These are phyloP conservation scores for Agriotes lineatus DNA, from an alignment of 2,888 invertebrate species.

Conservation along the genomic window DNA sequence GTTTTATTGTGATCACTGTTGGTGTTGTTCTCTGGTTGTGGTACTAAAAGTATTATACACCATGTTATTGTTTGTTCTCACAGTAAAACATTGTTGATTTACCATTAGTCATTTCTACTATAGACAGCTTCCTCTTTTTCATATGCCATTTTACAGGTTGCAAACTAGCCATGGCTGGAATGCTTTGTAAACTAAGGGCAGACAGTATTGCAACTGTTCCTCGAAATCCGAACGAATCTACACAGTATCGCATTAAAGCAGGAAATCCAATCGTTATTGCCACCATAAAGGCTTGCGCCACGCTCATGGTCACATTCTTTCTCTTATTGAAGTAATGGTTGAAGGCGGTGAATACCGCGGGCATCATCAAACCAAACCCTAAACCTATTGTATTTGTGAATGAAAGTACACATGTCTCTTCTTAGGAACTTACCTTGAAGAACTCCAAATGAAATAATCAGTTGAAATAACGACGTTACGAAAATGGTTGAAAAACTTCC, in stretches of 20 bases:
- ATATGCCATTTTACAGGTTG: conserved; percentile 83
- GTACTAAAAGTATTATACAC: too few species aligned
- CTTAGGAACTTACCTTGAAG: conserved; percentile 68
- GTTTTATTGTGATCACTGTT: not conserved
- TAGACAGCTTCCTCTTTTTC: conserved; percentile 62
- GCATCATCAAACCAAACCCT: conserved; percentile 80
- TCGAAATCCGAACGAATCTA: conserved; percentile 76
- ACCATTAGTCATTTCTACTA: conserved; percentile 33
- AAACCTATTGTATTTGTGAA: conserved; percentile 66
- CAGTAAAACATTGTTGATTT: too few species aligned
- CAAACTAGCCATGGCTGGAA: conserved; percentile 79
- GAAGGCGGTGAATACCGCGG: conserved; percentile 79
- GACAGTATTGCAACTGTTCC: conserved; percentile 78
- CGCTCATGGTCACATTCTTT: conserved; percentile 80
- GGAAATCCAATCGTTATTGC: conserved; percentile 78
- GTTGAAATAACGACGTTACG: conserved; percentile 72
- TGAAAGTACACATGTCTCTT: not conserved
- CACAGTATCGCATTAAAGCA: conserved; percentile 72
- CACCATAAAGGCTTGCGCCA: conserved; percentile 79
- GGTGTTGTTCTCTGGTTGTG: not conserved
- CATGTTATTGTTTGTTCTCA: too few species aligned
- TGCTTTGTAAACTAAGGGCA: conserved; percentile 75
- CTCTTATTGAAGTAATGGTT: conserved; percentile 80
- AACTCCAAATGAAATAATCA: conserved; percentile 75
- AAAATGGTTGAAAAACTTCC: conserved; percentile 76